phyloP scores from a whole-genome alignment of 2,888 invertebrate genomes.

The Oegoconia quadripuncta region DNA sequence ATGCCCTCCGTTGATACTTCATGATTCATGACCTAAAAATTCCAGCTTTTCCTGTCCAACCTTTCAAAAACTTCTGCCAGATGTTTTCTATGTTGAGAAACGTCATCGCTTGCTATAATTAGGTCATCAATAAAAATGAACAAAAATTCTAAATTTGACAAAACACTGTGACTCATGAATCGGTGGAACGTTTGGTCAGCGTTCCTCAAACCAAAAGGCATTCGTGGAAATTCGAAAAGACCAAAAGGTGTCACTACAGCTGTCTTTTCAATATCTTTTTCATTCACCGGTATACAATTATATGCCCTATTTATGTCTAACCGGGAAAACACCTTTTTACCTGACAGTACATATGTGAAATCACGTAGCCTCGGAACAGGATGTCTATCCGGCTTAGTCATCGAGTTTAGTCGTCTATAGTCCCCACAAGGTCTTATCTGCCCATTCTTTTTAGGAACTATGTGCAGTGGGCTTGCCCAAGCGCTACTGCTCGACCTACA shows the following conservation, averaged over 20 bases:
- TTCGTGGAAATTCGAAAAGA: conserved; percentile 30
- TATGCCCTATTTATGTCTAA: conserved; percentile 6
- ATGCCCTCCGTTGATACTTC: conserved; percentile 9
- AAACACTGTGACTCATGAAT: conserved; percentile 24
- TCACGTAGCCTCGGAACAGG: conserved; percentile 4
- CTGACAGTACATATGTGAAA: background rate
- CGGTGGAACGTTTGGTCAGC: conserved; percentile 33
- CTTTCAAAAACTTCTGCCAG: conserved; percentile 16
- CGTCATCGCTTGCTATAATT: conserved; percentile 22
- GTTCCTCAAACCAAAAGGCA: conserved; percentile 37
- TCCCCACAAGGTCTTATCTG: conserved; percentile 40
- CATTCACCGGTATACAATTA: background rate
- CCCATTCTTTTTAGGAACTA: conserved; percentile 26
- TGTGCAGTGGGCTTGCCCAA: conserved; percentile 38
- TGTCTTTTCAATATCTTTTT: conserved; percentile 6
- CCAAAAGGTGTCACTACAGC: conserved; percentile 16
- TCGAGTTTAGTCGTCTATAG: conserved; percentile 40
- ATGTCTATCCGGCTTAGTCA: conserved; percentile 5
- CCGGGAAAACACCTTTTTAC: background rate
- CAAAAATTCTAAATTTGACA: conserved; percentile 25
- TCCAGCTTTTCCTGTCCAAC: conserved; percentile 9
- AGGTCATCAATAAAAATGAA: conserved; percentile 35
- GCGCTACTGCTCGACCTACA: conserved; percentile 34
- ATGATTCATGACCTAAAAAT: conserved; percentile 12
- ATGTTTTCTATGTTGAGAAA: conserved; percentile 15